These are phyloP conservation scores for Champsocephalus esox DNA, from an alignment of 2,797 vertebrate species.

Conservation along the genomic window DNA sequence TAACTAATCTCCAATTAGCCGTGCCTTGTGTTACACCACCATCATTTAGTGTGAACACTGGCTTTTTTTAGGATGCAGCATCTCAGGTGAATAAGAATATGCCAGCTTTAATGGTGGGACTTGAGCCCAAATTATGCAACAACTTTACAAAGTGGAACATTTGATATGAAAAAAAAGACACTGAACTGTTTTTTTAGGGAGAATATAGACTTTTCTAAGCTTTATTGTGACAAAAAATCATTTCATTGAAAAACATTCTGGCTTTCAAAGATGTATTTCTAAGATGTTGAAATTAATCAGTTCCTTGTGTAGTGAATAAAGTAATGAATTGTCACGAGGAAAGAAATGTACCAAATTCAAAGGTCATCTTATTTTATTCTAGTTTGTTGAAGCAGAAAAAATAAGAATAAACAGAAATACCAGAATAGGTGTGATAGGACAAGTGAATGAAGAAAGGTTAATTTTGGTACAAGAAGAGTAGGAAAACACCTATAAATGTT, in stretches of 20 bases:
- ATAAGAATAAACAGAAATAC: not conserved
- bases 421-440: not conserved
- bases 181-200: not conserved
- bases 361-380: not conserved
- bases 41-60: conserved; percentile 13
- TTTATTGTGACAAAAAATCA: not conserved
- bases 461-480: not conserved
- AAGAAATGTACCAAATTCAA: not conserved
- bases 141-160: conserved; percentile 11
- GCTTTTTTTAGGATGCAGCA: conserved; percentile 13
- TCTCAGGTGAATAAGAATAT: conserved; percentile 17
- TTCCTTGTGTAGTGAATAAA: conserved; percentile 7
- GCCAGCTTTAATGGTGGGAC: not conserved
- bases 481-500: not conserved
- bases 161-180: not conserved
- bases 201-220: no score
- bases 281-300: conserved; percentile 24
- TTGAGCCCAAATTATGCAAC: not conserved
- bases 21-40: conserved; percentile 32
- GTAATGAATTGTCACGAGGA: not conserved
- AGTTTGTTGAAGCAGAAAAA: not conserved
- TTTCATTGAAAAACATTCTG: conserved; percentile 19
- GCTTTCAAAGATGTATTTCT: not conserved
- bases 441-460: not conserved
- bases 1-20: conserved; percentile 47